These are phyloP conservation scores for Drosophila lini DNA, from an alignment of 1,140 invertebrate species.

Conservation along the genomic window DNA sequence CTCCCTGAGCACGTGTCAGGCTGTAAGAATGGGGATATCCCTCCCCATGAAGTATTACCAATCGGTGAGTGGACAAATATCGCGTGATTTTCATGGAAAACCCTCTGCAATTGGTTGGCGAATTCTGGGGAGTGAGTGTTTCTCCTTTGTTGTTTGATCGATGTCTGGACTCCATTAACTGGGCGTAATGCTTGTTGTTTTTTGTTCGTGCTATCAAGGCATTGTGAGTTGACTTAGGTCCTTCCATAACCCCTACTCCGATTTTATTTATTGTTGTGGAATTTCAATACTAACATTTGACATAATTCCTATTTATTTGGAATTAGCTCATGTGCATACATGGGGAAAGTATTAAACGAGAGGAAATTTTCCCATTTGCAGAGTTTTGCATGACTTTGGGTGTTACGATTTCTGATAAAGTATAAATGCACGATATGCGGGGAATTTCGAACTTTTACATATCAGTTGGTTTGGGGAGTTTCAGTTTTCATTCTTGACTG, in stretches of 20 bases:
- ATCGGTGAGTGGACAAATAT: constrained; percentile 61
- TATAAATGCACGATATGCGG: background rate
- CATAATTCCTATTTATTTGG: constrained; percentile 79
- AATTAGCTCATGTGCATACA: constrained; percentile 49
- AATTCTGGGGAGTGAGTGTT: background rate
- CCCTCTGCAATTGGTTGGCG: constrained; percentile 60
- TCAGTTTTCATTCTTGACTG: background rate
- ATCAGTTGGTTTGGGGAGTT: background rate
- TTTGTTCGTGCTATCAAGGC: constrained; percentile 52
- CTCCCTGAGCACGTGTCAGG: constrained; percentile 65
- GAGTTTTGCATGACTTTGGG: constrained; percentile 16
- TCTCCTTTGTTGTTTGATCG: constrained; percentile 65
- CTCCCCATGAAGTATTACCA: constrained; percentile 9
- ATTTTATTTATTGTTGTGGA: constrained; percentile 44
- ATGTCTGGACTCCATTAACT: constrained; percentile 62
- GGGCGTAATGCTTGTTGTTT: constrained; percentile 42
- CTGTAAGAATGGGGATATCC: constrained; percentile 10
- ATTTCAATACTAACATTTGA: constrained; percentile 68
- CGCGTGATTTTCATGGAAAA: constrained; percentile 72
- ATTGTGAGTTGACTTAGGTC: constrained; percentile 39
- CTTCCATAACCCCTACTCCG: constrained; percentile 3
- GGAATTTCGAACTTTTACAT: background rate
- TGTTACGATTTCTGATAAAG: background rate
- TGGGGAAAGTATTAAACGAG: constrained; percentile 6
- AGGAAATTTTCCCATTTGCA: constrained; percentile 32